Conservation (phyloP, 2,113 vertebrate species). For the Lipotes vexillifer region DNA sequence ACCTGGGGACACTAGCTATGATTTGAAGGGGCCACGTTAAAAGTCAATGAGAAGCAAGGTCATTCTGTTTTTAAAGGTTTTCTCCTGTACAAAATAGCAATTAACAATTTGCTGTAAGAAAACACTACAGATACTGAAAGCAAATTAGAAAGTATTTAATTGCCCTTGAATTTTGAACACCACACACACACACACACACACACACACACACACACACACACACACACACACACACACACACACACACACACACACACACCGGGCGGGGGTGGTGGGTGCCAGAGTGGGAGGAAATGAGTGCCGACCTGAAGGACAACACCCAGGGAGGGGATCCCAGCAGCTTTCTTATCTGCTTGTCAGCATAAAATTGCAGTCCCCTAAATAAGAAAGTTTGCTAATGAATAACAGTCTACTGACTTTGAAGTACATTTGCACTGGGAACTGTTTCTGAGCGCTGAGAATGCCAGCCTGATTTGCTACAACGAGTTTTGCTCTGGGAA, state of each 20-base stretch:
- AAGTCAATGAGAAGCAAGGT: not conserved
- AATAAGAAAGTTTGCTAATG: not conserved
- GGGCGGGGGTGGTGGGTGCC: not conserved
- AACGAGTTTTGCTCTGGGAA: not conserved
- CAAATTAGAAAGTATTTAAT: not conserved
- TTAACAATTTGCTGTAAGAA: not conserved
- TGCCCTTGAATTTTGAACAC: not conserved
- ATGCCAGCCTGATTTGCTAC: not conserved
- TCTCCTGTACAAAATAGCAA: not conserved
- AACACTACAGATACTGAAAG: not conserved
- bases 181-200: fast-evolving
- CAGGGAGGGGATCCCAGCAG: not conserved
- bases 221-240: fast-evolving
- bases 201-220: fast-evolving
- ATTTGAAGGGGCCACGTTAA: not conserved
- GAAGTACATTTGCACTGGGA: not conserved
- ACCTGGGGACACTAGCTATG: not conserved
- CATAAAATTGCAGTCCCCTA: not conserved
- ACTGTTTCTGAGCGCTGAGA: not conserved
- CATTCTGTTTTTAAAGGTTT: not conserved
- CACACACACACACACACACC: too few species aligned
- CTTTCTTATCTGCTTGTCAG: not conserved
- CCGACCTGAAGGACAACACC: not conserved
- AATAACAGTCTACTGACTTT: too few species aligned
- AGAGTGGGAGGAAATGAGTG: not conserved